A percentile compares a stretch with the other conserved stretches of the same genome.
phyloP scores from a whole-genome alignment of 2,113 vertebrate species.

The Leptobrachium ailaonicum region DNA sequence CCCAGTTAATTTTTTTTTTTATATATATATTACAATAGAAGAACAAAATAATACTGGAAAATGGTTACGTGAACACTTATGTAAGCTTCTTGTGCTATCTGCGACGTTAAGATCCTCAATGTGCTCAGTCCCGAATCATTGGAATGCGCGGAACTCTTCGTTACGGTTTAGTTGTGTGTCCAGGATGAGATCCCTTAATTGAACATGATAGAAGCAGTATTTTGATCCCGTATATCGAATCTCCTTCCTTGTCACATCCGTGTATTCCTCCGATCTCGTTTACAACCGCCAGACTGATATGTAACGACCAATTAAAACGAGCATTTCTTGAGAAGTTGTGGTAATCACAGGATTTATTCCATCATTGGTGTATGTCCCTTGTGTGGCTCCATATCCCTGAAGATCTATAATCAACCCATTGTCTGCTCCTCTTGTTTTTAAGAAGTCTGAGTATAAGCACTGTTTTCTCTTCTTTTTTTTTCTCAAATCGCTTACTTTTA shows the following conservation, averaged over 20 bases:
- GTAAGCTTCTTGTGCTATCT: conserved; percentile 70
- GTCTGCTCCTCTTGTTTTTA: conserved; percentile 58
- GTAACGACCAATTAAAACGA: conserved; percentile 45
- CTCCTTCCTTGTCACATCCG: conserved; percentile 50
- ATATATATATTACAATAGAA: conserved; percentile 69
- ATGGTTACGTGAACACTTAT: conserved; percentile 75
- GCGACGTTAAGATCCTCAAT: conserved; percentile 62
- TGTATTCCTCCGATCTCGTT: conserved; percentile 51
- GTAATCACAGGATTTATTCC: conserved; percentile 47
- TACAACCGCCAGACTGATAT: conserved; percentile 38
- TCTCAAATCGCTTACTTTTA: background rate
- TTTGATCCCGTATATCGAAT: conserved; percentile 51
- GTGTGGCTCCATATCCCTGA: conserved; percentile 52
- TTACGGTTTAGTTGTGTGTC: conserved; percentile 49
- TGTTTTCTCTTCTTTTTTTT: conserved; percentile 56
- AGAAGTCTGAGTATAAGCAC: conserved; percentile 70
- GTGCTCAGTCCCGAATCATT: conserved; percentile 41
- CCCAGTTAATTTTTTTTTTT: conserved; percentile 68
- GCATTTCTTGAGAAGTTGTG: too few species aligned
- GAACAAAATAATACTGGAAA: conserved; percentile 86
- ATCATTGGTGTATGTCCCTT: conserved; percentile 52
- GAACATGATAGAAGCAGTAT: conserved; percentile 39
- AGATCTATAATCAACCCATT: conserved; percentile 55
- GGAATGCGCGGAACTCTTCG: conserved; percentile 53
- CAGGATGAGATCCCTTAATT: conserved; percentile 54